Evolutionary conservation across 2,113 vertebrate species (phyloP).

Genomic region (Elgaria multicarinata): DNA sequence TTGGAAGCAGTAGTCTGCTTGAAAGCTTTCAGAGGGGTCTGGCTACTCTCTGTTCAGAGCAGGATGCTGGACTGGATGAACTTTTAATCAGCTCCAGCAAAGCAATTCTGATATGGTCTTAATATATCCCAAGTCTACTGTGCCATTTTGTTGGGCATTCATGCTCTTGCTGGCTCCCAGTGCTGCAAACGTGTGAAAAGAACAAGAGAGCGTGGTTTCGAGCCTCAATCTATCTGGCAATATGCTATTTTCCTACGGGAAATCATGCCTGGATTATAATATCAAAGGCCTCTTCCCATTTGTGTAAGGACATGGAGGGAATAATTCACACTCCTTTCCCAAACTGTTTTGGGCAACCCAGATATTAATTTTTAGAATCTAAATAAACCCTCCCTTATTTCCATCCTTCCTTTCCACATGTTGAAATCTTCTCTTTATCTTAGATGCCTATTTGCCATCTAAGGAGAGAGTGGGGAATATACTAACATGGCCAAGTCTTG

Average conservation of each 20-base stretch:
- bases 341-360: not conserved
- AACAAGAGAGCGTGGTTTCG: not conserved
- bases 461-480: not conserved
- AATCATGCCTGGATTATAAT: not conserved
- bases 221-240: not conserved
- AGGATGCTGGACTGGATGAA: not conserved
- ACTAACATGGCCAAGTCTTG: not conserved
- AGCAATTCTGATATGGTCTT: not conserved
- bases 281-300: no score
- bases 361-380: not conserved
- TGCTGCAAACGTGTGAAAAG: not conserved
- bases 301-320: not conserved
- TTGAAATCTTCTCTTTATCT: not conserved
- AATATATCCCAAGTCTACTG: no score
- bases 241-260: not conserved
- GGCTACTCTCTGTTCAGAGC: not conserved
- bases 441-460: not conserved
- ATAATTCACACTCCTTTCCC: not conserved
- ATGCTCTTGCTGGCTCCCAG: not conserved
- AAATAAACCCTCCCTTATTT: not conserved
- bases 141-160: not conserved
- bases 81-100: not conserved
- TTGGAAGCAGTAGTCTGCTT: not conserved
- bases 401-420: not conserved
- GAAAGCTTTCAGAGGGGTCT: not conserved